phyloP scores from a whole-genome alignment of 2,888 invertebrate species.

The Andrena marginata region DNA sequence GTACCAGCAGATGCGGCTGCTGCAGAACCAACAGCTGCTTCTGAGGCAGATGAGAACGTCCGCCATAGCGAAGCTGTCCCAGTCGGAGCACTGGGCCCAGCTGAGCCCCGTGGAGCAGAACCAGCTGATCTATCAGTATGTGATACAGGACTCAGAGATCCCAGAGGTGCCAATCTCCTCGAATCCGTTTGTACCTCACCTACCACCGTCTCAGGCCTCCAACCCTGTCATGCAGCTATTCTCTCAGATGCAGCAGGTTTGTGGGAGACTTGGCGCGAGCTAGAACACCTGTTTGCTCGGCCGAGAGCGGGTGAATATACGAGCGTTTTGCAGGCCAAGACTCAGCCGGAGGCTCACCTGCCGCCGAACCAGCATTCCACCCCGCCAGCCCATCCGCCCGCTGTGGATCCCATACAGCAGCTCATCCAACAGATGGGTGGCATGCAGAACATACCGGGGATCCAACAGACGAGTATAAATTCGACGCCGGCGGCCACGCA shows the following conservation, averaged over 20 bases:
- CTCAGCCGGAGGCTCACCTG: conserved; percentile 78
- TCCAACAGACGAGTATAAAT: conserved; percentile 77
- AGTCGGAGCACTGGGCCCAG: conserved; percentile 85
- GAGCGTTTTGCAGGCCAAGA: conserved; percentile 71
- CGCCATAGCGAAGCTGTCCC: conserved; percentile 84
- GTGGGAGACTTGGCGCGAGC: background rate
- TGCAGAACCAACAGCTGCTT: conserved; percentile 84
- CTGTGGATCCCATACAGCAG: conserved; percentile 86
- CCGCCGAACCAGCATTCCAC: conserved; percentile 78
- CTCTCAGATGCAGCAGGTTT: conserved; percentile 86
- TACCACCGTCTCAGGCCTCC: conserved; percentile 82
- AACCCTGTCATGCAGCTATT: conserved; percentile 87
- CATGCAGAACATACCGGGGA: conserved; percentile 84
- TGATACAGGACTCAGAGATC: conserved; percentile 84
- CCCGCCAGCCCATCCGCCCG: conserved; percentile 71
- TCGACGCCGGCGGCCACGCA: conserved; percentile 70
- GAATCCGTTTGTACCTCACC: conserved; percentile 82
- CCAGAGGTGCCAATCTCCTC: conserved; percentile 78
- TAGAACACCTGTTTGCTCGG: too few species aligned
- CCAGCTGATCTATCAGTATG: conserved; percentile 86
- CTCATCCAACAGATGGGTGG: conserved; percentile 86
- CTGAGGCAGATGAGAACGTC: conserved; percentile 81
- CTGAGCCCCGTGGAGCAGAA: conserved; percentile 86
- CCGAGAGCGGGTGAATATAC: background rate
- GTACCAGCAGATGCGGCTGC: conserved; percentile 84